Conservation (phyloP, 1,140 invertebrate genomes). For the Trissolcus basalis region DNA sequence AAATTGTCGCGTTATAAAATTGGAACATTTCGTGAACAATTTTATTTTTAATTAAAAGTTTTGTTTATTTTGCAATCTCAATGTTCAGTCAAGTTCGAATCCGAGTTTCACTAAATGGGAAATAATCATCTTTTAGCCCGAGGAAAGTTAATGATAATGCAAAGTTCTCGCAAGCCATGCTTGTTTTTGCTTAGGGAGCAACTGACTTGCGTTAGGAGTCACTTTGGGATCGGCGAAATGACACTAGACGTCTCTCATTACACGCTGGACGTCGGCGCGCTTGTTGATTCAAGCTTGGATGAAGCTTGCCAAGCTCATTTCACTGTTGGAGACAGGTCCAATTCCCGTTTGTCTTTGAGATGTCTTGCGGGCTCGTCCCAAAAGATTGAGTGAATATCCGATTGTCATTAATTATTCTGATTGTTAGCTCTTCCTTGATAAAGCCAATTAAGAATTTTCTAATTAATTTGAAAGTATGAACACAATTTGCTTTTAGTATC, state of each 20-base stretch:
- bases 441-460: conserved; percentile 10
- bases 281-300: conserved; percentile 53
- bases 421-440: conserved; percentile 1
- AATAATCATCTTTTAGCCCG: background rate
- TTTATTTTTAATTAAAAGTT: no score
- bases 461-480: conserved; percentile 19
- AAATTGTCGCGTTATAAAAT: no score
- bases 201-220: conserved; percentile 16
- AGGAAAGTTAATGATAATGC: background rate
- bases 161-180: background rate
- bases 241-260: conserved; percentile 50
- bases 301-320: conserved; percentile 47
- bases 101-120: background rate
- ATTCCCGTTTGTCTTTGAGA: conserved; percentile 21
- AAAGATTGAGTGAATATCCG: conserved; percentile 12
- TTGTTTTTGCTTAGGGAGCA: conserved; percentile 16
- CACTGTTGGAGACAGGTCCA: conserved; percentile 34
- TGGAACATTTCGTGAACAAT: no score
- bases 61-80: no score
- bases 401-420: conserved; percentile 20
- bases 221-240: conserved; percentile 27
- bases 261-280: conserved; percentile 33
- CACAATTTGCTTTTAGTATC: background rate
- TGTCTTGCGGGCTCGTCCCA: conserved; percentile 1
- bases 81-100: no score